Evolutionary conservation across 2,113 vertebrate species (phyloP), one percentile per base, ranked within the genome.

Genomic region (Cryptomyrus ogoouensis): DNA sequence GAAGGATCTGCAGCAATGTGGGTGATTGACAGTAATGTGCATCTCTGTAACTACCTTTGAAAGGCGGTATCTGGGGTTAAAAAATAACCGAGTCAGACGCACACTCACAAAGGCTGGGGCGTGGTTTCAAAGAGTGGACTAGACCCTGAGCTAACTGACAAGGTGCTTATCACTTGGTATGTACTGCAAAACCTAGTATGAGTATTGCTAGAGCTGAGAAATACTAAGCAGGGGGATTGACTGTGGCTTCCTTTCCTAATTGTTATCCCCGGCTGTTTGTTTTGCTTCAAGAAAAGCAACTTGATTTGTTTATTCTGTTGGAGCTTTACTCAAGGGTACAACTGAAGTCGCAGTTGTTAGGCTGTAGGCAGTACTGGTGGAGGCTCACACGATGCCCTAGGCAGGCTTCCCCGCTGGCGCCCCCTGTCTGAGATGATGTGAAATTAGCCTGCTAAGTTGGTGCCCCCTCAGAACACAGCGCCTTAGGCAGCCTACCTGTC

Each of bases 21-120:
- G 27, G 44, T 80, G 21, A 50, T 50, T 77, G 66, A 77, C 66
- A 49, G n/a, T 77, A 17, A 77, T 50, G 15, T 39, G 31, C 49
- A 15, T 6, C 88, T 74, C 66, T 39, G 19, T 77, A 52, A 89
- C 21, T 86, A 31, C 47, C 88, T 77, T 39, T n/a, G 27, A 77
- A 80, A 17, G 70, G 88, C 44, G 17, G 46, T 89, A 50, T 35
- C 66, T 50, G 44, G 35, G 66, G 62, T 89, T 89, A 89, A 89
- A 89, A 49, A 89, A 70, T 52, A 89, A 89, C 88, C 5, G 10
- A 49, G 66, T 10, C 46, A 17, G 66, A 35, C 4, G 31, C 15
- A 42, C 31, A 35, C 44, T 47, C 49, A 87, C 47, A 52, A 50
- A 49, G 46, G 83, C 83, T 13, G 47, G 47, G 47, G 83, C 2